Evolutionary conservation across 2,888 invertebrate genomes (phyloP), one percentile per base, ranked within the genome.

Genomic region (Mimachlamys varia): DNA sequence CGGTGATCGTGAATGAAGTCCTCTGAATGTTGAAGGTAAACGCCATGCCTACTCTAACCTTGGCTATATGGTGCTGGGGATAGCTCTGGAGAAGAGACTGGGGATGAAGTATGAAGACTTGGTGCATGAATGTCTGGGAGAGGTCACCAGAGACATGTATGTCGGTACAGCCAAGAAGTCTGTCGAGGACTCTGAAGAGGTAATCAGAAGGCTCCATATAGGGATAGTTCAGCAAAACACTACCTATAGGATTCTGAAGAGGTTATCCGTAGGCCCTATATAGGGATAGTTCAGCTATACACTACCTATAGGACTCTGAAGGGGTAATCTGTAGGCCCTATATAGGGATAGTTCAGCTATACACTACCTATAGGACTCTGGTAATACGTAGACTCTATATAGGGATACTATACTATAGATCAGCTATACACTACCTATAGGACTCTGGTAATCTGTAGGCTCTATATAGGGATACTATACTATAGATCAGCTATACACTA

Each of bases 21-120:
- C n/a, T n/a, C n/a, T n/a, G n/a, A n/a, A n/a, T 17, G 87, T 91
- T 93, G 13, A 91, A 96, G 96, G 96, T 50, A 94, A 93, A 19
- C 92, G 93, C n/a, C 96, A 96, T 92, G 94, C 95, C 33, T 96
- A 96, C 91, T 96, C 95, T 49, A 96, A 96, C 92, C 92, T 96
- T 89, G 96, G 96, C 44, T 96, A 96, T 92, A 92, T 95, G 76
- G 92, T 95, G 3, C 94, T 96, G 15, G 96, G 96, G 0, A 89
- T 94, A 89, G 93, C 96, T n/a, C 93, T 96, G 44, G 95, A 95
- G 91, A 90, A 90, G 87, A 91, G 95, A 13, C 93, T 95, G 12
- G 94, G 94, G 3, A 90, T 92, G 90, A 33, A 90, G 0, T 96
- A 95, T 90, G 93, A 94, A 37, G 88, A 91, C n/a, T 95, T 93